These are phyloP conservation scores for Charanyca ferruginea DNA, from an alignment of 2,888 invertebrate species.

Conservation along the genomic window DNA sequence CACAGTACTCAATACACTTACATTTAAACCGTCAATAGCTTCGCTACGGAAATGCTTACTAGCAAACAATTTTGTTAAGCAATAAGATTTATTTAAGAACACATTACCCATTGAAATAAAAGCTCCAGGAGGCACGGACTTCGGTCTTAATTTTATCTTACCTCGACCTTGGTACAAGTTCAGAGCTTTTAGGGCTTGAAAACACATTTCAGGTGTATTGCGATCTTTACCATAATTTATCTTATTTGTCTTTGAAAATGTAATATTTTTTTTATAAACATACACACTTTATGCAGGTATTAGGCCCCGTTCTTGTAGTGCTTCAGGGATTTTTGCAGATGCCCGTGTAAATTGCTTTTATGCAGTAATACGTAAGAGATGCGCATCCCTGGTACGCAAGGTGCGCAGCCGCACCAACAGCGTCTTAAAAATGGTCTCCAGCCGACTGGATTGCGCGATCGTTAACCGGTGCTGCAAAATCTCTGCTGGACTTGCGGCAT, in stretches of 20 bases:
- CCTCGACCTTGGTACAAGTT: background rate
- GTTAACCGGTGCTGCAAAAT: too few relatives aligned
- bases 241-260: background rate
- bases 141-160: constrained; percentile 2
- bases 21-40: background rate
- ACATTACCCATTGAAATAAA: constrained; percentile 9
- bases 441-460: too few relatives aligned
- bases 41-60: constrained; percentile 6
- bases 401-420: too few relatives aligned
- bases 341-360: too few relatives aligned
- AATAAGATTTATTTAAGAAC: constrained; percentile 5
- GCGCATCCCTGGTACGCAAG: too few relatives aligned
- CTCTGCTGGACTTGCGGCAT: too few relatives aligned
- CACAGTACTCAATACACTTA: background rate
- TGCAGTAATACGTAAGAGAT: too few relatives aligned
- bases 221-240: background rate
- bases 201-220: constrained; percentile 5
- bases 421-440: too few relatives aligned
- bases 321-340: too few relatives aligned
- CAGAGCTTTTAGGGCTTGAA: background rate
- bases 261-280: too few relatives aligned
- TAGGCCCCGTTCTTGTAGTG: too few relatives aligned
- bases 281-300: too few relatives aligned
- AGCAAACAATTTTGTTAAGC: background rate
- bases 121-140: background rate